phyloP scores from a whole-genome alignment of 2,888 invertebrate genomes.

The Fragum whitleyi region DNA sequence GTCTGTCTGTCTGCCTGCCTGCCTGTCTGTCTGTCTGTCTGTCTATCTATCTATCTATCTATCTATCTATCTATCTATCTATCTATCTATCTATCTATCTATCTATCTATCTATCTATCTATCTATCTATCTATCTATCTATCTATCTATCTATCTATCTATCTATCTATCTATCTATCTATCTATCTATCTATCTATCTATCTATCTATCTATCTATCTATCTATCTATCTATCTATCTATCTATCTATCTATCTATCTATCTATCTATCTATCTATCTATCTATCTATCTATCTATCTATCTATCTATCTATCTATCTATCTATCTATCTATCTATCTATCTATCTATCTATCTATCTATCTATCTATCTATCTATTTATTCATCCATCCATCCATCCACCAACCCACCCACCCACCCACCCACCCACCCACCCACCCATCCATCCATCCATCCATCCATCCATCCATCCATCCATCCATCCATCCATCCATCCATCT shows the following conservation, averaged over 20 bases:
- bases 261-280: neutral
- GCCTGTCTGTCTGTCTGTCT: no score
- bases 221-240: neutral
- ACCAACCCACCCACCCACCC: no score
- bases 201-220: neutral
- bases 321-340: neutral
- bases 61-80: no score
- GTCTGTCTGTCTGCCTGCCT: no score
- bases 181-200: neutral
- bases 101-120: neutral
- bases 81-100: neutral
- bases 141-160: neutral
- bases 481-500: no score
- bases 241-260: neutral
- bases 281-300: neutral
- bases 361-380: no score
- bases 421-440: no score
- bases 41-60: no score
- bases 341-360: no score
- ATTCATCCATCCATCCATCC: no score
- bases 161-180: neutral
- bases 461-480: no score
- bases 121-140: neutral
- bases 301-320: neutral
- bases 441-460: no score